Base-by-base conservation (phyloP, 2,113 vertebrate species). In the Crotophaga sulcirostris region DNA sequence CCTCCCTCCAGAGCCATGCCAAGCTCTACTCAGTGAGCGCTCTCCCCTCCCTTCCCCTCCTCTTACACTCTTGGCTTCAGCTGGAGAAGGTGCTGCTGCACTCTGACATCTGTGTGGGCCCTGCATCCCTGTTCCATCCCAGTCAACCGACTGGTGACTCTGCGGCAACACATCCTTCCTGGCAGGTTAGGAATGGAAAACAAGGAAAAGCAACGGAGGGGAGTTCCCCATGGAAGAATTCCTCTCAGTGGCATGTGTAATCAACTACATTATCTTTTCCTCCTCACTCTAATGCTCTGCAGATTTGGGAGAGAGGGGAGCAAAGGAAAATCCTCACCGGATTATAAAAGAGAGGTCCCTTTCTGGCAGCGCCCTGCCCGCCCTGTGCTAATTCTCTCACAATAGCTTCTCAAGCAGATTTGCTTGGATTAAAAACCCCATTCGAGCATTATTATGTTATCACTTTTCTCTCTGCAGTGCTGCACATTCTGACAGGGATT, bases 341-440 rank as follows among this genome's bases (percentile, higher is more conserved):
- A 62, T 79, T 75, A 64, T 74, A 55, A 45, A 63, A 60, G 66
- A 17, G 9, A 79, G 78, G 81, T 84, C 67, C 91, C 45, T 72
- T 44, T 73, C 58, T 10, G 47, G 62, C 87, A 82, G 77, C 60
- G 29, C 6, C 2, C 45, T 90, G 93, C 72, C 90, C 59, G 33
- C 42, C 76, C 90, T 80, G 33, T 67, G 93, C 85, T 94, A 90
- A 93, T 93, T 93, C 91, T 59, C 66, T 87, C 79, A 77, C 88
- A 92, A 75, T 90, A 74, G 92, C 72, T 85, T 52, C 84, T 89
- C 69, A 79, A 89, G 80, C 76, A 95, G 90, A 93, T 94, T 92
- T 96, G 66, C 81, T 90, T 73, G 72, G 92, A 93, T 93, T 96
- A 96, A 92, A 92, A 81, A 11, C 69, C 73, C 67, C 66, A 44